Percentiles rank a stretch among this genome's conserved stretches.
Conservation (phyloP, 2,888 invertebrate genomes). For the Mythimna loreyi region DNA sequence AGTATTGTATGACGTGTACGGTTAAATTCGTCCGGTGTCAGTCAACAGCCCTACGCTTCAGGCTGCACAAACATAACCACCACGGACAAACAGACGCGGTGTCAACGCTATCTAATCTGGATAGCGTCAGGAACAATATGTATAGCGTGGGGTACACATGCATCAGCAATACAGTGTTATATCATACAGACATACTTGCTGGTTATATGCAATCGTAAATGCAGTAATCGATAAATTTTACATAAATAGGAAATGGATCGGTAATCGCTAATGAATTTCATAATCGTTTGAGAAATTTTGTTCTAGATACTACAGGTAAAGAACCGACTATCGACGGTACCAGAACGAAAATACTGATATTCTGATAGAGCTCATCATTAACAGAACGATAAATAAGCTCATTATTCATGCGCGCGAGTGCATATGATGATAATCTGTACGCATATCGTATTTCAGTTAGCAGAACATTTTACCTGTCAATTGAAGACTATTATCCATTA, state of each 20-base stretch:
- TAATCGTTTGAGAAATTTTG: slow-evolving; percentile 17
- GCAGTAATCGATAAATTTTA: slow-evolving; percentile 40
- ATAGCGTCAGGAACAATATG: slow-evolving; percentile 75
- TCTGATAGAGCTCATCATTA: slow-evolving; percentile 17
- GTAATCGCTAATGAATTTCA: slow-evolving; percentile 32
- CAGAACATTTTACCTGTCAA: slow-evolving; percentile 73
- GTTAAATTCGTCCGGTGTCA: slow-evolving; percentile 70
- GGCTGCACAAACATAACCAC: slow-evolving; percentile 82
- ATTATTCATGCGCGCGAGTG: slow-evolving; percentile 40
- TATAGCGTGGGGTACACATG: slow-evolving; percentile 57
- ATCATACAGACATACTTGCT: slow-evolving; percentile 46
- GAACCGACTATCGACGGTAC: not conserved
- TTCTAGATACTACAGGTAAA: slow-evolving; percentile 12
- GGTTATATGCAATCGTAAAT: slow-evolving; percentile 34
- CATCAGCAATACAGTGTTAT: slow-evolving; percentile 48
- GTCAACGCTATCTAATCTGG: slow-evolving; percentile 86
- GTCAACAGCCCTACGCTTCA: slow-evolving; percentile 75
- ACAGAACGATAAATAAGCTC: slow-evolving; percentile 27
- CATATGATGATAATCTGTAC: slow-evolving; percentile 52
- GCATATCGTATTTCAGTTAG: slow-evolving; percentile 64
- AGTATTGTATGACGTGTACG: slow-evolving; percentile 67
- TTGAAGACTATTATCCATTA: slow-evolving; percentile 76
- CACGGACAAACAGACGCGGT: slow-evolving; percentile 81
- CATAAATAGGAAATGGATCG: slow-evolving; percentile 33
- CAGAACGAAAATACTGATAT: slow-evolving; percentile 21